phyloP scores from a whole-genome alignment of 2,888 invertebrate species.

The Endomychus coccineus region DNA sequence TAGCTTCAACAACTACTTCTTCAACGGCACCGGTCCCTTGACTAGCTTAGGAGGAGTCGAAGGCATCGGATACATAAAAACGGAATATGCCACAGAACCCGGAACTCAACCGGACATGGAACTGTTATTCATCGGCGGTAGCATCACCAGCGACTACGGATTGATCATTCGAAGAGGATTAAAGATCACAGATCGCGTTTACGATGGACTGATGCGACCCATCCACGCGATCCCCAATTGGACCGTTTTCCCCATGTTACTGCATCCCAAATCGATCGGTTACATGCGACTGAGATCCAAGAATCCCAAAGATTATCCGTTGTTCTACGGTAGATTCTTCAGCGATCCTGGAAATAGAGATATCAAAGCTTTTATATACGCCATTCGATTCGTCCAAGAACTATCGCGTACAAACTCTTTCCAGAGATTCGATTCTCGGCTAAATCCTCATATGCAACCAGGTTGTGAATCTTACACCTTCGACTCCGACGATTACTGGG shows the following conservation, averaged over 20 bases:
- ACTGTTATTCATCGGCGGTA: slow-evolving; percentile 51
- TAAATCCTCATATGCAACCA: slow-evolving; percentile 50
- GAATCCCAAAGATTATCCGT: slow-evolving; percentile 53
- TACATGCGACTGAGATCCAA: slow-evolving; percentile 44
- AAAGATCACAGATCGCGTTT: slow-evolving; percentile 27
- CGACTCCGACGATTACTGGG: slow-evolving; percentile 59
- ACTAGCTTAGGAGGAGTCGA: slow-evolving; percentile 55
- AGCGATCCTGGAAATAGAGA: slow-evolving; percentile 43
- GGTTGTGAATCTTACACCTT: slow-evolving; percentile 50
- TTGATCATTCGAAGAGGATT: slow-evolving; percentile 19
- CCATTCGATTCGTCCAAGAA: slow-evolving; percentile 45
- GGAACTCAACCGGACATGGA: slow-evolving; percentile 59
- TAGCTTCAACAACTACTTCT: slow-evolving; percentile 38
- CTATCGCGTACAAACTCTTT: slow-evolving; percentile 46
- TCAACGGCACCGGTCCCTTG: slow-evolving; percentile 47
- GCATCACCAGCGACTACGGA: slow-evolving; percentile 52
- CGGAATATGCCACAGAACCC: slow-evolving; percentile 47
- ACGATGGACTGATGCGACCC: slow-evolving; percentile 35
- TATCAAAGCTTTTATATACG: slow-evolving; percentile 46
- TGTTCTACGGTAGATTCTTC: slow-evolving; percentile 55
- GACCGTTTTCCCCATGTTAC: slow-evolving; percentile 48
- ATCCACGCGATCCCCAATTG: slow-evolving; percentile 46
- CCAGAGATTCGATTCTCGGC: slow-evolving; percentile 50
- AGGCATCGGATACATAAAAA: slow-evolving; percentile 56
- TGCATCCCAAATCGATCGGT: slow-evolving; percentile 52